phyloP scores from a whole-genome alignment of 2,113 vertebrate species.

The Opisthocomus hoazin region DNA sequence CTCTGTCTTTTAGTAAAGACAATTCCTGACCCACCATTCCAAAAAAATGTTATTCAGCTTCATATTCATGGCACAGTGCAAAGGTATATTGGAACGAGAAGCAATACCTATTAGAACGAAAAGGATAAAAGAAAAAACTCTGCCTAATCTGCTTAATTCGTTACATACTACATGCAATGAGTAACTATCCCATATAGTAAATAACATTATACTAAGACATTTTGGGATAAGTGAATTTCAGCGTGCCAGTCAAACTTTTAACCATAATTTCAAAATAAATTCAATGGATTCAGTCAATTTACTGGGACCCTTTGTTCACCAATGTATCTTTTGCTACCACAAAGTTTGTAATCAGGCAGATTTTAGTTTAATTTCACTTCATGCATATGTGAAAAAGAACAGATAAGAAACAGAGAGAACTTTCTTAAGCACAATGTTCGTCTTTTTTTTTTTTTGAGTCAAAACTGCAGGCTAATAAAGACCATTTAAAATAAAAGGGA shows the following conservation, averaged over 20 bases:
- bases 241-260: not conserved
- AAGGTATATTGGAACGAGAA: not conserved
- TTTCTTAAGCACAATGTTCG: constrained; percentile 60
- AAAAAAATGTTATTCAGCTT: not conserved
- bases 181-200: not conserved
- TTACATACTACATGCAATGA: not conserved
- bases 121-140: not conserved
- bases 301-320: not conserved
- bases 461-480: constrained; percentile 80
- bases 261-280: not conserved
- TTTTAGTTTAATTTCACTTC: constrained; percentile 21
- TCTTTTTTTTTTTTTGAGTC: constrained; percentile 64
- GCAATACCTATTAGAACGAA: not conserved
- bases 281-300: not conserved
- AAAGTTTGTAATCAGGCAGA: not conserved
- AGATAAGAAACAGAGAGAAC: constrained; percentile 17
- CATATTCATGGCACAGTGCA: not conserved
- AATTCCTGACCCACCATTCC: not conserved
- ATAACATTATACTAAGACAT: not conserved
- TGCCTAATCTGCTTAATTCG: not conserved
- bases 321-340: not conserved
- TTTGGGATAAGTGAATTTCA: not conserved
- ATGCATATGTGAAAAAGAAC: not conserved
- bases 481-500: constrained; percentile 82
- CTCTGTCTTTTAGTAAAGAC: not conserved